Base-by-base conservation (phyloP, 2,113 vertebrate genomes). In the Psilopogon haemacephalus region DNA sequence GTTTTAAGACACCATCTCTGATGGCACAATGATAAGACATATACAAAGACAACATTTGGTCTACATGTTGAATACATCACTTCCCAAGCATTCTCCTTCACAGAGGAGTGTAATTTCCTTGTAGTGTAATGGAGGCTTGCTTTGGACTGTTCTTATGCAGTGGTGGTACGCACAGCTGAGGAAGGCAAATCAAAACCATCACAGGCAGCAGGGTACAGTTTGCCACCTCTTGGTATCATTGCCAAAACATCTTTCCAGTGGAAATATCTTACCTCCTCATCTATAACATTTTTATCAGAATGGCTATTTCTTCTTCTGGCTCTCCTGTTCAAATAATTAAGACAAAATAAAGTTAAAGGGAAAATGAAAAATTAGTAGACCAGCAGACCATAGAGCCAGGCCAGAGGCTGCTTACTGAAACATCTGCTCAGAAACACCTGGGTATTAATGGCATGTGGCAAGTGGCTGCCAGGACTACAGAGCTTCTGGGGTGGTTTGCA, bases 41-140 rank as follows among this genome's bases (percentile, higher is more conserved):
- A 8, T 46, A 18, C 15, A 85, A 71, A 75, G 28, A 26, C 3
- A 68, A 76, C 15, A 26, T 40, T 32, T 84, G 30, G 7, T 16
- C 52, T 48, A 33, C 40, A 55, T 23, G 16, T 24, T 16, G 4
- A 5, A 6, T 13, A 28, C 21, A 55, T 15, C 44, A 35, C 21
- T 76, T 79, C 33, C 30, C 16, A 46, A 5, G 35, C 46, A 67
- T 4, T 5, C 5, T 30, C 15, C 30, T 70, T 33, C 13, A 7
- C 19, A 86, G 27, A 32, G n/a, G 24, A 63, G 2, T 28, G 10
- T 32, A 15, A 62, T 26, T 19, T 59, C 28, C 30, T 46, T 75
- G 12, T 24, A 8, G 3, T 46, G 8, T 2, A 62, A 32, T 3
- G 8, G 2, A 2, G 8, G 26, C 37, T 67, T 37, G n/a, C 17